Conservation (phyloP, 2,797 vertebrate genomes). For the Acipenser ruthenus region DNA sequence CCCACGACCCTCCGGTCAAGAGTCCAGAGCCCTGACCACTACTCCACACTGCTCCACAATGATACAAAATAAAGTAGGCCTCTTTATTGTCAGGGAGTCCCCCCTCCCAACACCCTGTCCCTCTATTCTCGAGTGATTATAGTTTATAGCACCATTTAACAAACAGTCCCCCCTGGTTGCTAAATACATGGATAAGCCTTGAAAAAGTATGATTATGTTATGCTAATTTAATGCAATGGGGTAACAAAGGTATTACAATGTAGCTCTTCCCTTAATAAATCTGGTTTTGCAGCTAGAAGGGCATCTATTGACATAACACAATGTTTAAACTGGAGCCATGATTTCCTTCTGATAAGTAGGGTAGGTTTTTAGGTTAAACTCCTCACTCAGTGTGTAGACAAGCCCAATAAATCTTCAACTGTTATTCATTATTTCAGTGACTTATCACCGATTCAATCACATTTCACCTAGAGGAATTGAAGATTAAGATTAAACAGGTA, state of each 20-base stretch:
- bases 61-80: no score
- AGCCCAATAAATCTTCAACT: not conserved
- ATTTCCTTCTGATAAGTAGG: not conserved
- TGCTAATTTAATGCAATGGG: not conserved
- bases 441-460: not conserved
- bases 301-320: not conserved
- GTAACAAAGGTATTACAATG: constrained; percentile 1
- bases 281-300: not conserved
- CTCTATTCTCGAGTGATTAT: no score
- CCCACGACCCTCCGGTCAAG: no score
- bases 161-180: no score
- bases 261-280: not conserved
- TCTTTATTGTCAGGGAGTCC: no score
- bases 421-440: not conserved
- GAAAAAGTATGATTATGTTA: not conserved
- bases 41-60: no score
- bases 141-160: no score
- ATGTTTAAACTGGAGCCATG: not conserved
- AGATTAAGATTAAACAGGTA: not conserved
- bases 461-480: not conserved
- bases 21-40: no score
- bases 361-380: not conserved
- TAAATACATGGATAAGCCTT: no score
- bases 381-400: not conserved
- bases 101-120: no score